A percentile compares a stretch with the other conserved stretches of the same genome.
Conservation (phyloP, 1,140 invertebrate genomes). For the Acromyrmex charruanus region DNA sequence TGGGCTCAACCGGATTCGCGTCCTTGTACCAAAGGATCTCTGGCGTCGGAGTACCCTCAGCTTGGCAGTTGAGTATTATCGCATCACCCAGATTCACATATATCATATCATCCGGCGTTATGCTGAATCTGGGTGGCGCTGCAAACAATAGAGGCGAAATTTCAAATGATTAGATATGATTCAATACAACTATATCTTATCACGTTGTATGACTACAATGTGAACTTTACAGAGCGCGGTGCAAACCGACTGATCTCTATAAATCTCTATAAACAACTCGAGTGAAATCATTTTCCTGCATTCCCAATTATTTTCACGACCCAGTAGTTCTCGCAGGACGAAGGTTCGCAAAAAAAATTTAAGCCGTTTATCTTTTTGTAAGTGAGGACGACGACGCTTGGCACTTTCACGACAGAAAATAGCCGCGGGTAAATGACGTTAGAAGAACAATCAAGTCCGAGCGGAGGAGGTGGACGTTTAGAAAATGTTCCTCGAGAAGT, state of each 20-base stretch:
- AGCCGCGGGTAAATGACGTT: conserved; percentile 55
- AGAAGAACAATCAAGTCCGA: conserved; percentile 65
- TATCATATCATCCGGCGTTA: conserved; percentile 96
- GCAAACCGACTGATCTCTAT: background rate
- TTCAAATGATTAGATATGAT: conserved; percentile 12
- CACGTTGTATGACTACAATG: background rate
- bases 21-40: conserved; percentile 98
- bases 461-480: conserved; percentile 50
- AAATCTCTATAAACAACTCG: background rate
- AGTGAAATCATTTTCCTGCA: background rate
- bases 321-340: background rate
- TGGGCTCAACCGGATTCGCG: conserved; percentile 95
- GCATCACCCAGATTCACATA: conserved; percentile 98
- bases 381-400: conserved; percentile 23
- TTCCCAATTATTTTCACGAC: conserved; percentile 23
- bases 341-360: conserved; percentile 25
- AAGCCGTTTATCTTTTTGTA: conserved; percentile 36
- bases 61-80: conserved; percentile 97
- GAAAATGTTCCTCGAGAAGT: conserved; percentile 44
- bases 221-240: background rate
- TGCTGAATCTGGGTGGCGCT: conserved; percentile 96
- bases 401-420: conserved; percentile 29
- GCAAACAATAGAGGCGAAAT: conserved; percentile 59
- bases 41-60: conserved; percentile 96
- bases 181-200: background rate